Conservation (phyloP, 2,888 invertebrate genomes). For the Crematogaster levior region DNA sequence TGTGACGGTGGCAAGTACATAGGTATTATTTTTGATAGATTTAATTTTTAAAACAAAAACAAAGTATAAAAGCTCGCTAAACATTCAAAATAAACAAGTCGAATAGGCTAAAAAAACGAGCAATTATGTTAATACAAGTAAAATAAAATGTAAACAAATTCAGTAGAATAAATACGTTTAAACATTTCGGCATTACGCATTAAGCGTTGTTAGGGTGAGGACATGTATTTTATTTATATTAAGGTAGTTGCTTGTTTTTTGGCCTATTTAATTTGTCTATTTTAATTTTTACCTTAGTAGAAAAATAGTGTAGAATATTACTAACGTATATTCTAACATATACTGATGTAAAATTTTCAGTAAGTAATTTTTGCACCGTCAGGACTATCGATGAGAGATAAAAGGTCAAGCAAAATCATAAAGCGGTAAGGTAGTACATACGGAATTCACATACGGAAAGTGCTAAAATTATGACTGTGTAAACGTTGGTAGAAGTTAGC, state of each 20-base stretch:
- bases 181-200: too few species aligned
- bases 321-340: not conserved
- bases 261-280: too few species aligned
- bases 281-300: not conserved
- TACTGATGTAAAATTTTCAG: not conserved
- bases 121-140: too few species aligned
- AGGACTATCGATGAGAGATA: not conserved
- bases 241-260: too few species aligned
- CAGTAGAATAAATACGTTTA: too few species aligned
- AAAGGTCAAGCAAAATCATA: not conserved
- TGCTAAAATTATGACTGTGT: constrained; percentile 8
- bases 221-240: too few species aligned
- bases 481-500: not conserved
- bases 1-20: not conserved
- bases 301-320: not conserved
- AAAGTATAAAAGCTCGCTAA: too few species aligned
- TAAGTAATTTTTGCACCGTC: not conserved
- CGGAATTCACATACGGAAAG: not conserved
- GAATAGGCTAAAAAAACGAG: too few species aligned
- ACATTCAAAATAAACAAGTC: too few species aligned
- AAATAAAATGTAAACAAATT: too few species aligned
- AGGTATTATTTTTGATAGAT: not conserved
- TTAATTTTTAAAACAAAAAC: too few species aligned
- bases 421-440: not conserved
- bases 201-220: too few species aligned